These are phyloP conservation scores for Heterochromis multidens DNA, from an alignment of 2,113 vertebrate genomes.

Conservation along the genomic window DNA sequence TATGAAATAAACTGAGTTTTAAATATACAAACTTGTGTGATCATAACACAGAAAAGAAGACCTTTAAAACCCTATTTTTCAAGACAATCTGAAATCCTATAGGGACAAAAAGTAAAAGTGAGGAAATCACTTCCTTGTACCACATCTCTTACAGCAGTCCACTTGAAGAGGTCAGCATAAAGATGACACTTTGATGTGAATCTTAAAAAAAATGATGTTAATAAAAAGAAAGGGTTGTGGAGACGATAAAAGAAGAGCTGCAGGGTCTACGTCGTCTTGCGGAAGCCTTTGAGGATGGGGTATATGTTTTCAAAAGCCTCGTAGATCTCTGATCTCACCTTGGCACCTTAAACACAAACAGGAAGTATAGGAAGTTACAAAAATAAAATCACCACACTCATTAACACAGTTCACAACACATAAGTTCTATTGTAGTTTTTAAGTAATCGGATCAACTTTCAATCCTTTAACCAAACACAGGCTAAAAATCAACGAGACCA, in stretches of 20 bases:
- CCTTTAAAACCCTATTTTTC: background rate
- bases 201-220: background rate
- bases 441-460: background rate
- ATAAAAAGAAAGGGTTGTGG: background rate
- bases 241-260: background rate
- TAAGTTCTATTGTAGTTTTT: background rate
- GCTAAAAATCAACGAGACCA: background rate
- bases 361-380: background rate
- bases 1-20: background rate
- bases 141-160: constrained; percentile 26
- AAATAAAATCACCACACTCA: background rate
- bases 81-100: background rate
- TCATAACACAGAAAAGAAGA: background rate
- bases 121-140: background rate
- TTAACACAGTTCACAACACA: background rate
- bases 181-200: background rate
- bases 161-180: background rate
- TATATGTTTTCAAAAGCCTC: constrained; percentile 99
- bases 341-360: constrained; percentile 81
- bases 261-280: constrained; percentile 90
- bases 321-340: constrained; percentile 97
- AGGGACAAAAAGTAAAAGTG: background rate
- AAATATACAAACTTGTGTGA: background rate
- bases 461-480: too few relatives aligned
- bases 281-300: constrained; percentile 97